A percentile compares a stretch with the other conserved stretches of the same genome.
phyloP scores from a whole-genome alignment of 2,888 invertebrate species.

The Lapara coniferarum region DNA sequence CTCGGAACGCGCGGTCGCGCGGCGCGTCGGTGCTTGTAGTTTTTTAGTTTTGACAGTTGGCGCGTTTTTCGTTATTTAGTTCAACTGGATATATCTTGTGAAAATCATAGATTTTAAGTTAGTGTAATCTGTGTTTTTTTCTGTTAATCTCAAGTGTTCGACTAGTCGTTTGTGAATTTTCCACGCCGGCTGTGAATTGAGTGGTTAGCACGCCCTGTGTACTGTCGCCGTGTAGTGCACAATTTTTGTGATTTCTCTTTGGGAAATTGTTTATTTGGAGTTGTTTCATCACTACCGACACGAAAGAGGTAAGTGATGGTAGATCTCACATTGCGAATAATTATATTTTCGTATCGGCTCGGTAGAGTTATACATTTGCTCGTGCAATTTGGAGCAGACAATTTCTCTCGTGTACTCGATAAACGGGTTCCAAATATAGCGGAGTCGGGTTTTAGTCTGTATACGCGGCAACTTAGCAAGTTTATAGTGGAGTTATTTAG shows the following conservation, averaged over 20 bases:
- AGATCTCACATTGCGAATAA: constrained; percentile 30
- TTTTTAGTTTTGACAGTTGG: constrained; percentile 83
- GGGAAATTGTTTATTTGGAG: constrained; percentile 66
- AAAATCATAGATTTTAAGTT: constrained; percentile 81
- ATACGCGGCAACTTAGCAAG: constrained; percentile 43
- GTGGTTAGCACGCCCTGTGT: constrained; percentile 74
- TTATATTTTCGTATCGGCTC: constrained; percentile 35
- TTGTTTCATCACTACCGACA: constrained; percentile 54
- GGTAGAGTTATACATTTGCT: constrained; percentile 34
- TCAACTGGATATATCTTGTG: constrained; percentile 70
- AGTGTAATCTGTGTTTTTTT: constrained; percentile 81
- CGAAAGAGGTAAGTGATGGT: constrained; percentile 62
- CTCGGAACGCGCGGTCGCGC: constrained; percentile 79
- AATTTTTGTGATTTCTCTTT: constrained; percentile 76
- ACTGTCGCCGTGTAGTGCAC: constrained; percentile 72
- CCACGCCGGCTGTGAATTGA: constrained; percentile 76
- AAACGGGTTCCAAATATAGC: constrained; percentile 75
- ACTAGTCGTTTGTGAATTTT: constrained; percentile 78
- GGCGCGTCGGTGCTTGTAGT: constrained; percentile 82
- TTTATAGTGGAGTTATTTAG: constrained; percentile 51
- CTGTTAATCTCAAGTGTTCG: constrained; percentile 73
- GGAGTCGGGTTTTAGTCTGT: constrained; percentile 53
- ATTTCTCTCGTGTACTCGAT: constrained; percentile 59
- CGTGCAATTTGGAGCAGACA: constrained; percentile 57
- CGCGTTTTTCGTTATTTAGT: constrained; percentile 78